phyloP scores from a whole-genome alignment of 2,888 invertebrate species.

The Ephialtes manifestator region DNA sequence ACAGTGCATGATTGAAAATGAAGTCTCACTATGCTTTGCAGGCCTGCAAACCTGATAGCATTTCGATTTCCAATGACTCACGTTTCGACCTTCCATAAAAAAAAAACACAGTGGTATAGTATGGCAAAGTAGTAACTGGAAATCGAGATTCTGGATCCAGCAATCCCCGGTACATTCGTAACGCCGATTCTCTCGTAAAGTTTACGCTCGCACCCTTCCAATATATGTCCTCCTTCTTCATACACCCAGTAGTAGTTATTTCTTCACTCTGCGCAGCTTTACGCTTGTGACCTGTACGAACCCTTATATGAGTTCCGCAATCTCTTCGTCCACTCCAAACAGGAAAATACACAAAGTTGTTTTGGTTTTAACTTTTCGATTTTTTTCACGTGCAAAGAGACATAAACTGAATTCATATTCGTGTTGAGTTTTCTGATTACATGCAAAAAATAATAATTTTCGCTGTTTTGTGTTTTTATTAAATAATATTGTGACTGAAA shows the following conservation, averaged over 20 bases:
- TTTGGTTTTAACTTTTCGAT: background rate
- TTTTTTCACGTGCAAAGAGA: background rate
- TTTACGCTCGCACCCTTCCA: constrained; percentile 33
- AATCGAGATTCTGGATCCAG: constrained; percentile 43
- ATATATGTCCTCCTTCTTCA: constrained; percentile 33
- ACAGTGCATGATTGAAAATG: constrained; percentile 35
- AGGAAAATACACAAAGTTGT: background rate
- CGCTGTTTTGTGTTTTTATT: too few species aligned
- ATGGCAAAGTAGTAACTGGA: constrained; percentile 2
- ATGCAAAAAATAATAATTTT: too few species aligned
- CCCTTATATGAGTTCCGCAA: constrained; percentile 16
- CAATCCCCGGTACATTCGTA: constrained; percentile 37
- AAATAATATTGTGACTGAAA: too few species aligned
- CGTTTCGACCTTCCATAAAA: constrained; percentile 36
- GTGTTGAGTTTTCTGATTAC: too few species aligned
- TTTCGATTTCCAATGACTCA: constrained; percentile 47
- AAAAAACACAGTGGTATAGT: background rate
- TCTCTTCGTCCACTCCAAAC: constrained; percentile 16
- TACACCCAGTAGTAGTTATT: constrained; percentile 8
- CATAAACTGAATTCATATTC: background rate
- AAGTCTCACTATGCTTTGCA: background rate
- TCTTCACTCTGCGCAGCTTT: constrained; percentile 7
- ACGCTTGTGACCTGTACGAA: constrained; percentile 11
- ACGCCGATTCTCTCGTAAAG: constrained; percentile 58
- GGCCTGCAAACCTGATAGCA: constrained; percentile 20